Conservation (phyloP, 2,113 vertebrate genomes). For the Siphamia tubifer region DNA sequence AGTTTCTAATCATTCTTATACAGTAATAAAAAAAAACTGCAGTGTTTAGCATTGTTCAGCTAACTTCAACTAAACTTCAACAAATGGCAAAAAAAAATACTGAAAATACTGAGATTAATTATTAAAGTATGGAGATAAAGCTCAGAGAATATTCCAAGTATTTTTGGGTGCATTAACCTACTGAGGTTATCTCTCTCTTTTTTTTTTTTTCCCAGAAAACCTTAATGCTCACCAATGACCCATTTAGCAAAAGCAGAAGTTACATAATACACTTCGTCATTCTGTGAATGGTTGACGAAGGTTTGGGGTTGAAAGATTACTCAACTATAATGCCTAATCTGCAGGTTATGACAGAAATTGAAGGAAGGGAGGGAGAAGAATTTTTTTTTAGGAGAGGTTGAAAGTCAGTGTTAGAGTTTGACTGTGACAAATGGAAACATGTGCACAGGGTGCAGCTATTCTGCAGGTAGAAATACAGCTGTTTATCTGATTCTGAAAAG, state of each 20-base stretch:
- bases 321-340: slow-evolving; percentile 54
- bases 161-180: background rate
- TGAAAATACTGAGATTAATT: too few relatives aligned
- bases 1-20: too few relatives aligned
- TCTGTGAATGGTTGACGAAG: slow-evolving; percentile 41
- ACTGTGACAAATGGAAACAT: background rate
- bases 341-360: slow-evolving; percentile 44
- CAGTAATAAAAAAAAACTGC: too few relatives aligned
- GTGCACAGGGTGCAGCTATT: too few relatives aligned
- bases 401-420: slow-evolving; percentile 6
- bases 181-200: background rate
- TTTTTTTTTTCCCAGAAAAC: slow-evolving; percentile 27
- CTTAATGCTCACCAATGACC: slow-evolving; percentile 18
- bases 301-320: slow-evolving; percentile 58
- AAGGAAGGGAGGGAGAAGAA: background rate
- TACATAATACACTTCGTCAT: slow-evolving; percentile 53
- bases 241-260: slow-evolving; percentile 39
- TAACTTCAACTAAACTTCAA: background rate
- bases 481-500: background rate
- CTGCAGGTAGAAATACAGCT: background rate
- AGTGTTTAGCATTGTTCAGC: too few relatives aligned
- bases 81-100: too few relatives aligned
- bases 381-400: background rate
- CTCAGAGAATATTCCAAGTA: background rate
- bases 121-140: too few relatives aligned